Evolutionary conservation across 2,113 vertebrate genomes (phyloP).

Genomic region (Himantopus leucocephalus): DNA sequence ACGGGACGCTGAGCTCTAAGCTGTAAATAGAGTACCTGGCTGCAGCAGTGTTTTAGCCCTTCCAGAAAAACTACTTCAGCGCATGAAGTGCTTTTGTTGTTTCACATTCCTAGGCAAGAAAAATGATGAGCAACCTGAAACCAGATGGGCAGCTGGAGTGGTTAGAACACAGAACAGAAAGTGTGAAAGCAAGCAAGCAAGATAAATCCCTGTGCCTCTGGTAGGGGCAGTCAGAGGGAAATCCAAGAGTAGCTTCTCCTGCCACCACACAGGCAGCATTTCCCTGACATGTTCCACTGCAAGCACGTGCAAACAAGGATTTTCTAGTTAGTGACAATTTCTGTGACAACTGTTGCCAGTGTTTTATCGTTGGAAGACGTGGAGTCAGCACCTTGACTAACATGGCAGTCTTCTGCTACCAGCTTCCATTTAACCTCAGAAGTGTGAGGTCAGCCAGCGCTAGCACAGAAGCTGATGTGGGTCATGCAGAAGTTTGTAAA

Average conservation of each 20-base stretch:
- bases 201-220: neutral
- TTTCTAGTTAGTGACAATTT: neutral
- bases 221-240: neutral
- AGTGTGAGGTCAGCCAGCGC: neutral
- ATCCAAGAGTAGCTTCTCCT: neutral
- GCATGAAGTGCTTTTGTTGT: neutral
- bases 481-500: neutral
- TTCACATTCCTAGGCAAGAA: slow-evolving; percentile 5
- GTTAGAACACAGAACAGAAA: neutral
- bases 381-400: neutral
- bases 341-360: neutral
- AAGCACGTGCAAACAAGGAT: neutral
- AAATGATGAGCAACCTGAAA: slow-evolving; percentile 11
- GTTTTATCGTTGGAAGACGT: neutral
- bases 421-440: neutral
- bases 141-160: neutral
- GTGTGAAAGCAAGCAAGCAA: neutral
- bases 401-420: neutral
- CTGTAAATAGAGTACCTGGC: neutral
- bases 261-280: neutral
- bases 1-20: neutral
- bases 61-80: neutral
- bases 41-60: neutral
- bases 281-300: neutral
- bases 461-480: neutral